These are phyloP conservation scores for Aldabrachelys gigantea DNA, from an alignment of 2,113 vertebrate species.

Conservation along the genomic window DNA sequence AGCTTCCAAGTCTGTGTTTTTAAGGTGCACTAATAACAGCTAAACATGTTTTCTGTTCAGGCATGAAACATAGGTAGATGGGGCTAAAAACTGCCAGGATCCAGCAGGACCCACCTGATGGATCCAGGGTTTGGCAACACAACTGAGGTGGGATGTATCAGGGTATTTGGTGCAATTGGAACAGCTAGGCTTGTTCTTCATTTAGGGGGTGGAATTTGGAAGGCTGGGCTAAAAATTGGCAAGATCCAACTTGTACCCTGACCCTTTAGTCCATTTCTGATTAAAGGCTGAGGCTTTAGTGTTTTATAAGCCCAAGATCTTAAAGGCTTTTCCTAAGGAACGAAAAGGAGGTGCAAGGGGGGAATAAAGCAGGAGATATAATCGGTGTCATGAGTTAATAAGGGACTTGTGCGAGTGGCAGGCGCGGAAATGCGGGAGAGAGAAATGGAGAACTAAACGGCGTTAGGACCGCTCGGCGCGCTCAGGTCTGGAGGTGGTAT, in stretches of 20 bases:
- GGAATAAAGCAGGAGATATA: background rate
- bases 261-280: background rate
- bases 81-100: background rate
- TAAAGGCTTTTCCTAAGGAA: too few relatives aligned
- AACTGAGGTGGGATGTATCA: background rate
- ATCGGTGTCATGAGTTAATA: background rate
- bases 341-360: too few relatives aligned
- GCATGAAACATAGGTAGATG: background rate
- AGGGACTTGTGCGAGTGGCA: background rate
- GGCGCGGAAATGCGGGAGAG: background rate
- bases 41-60: background rate
- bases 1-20: background rate
- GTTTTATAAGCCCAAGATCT: background rate
- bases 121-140: background rate
- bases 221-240: background rate
- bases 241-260: background rate
- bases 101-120: background rate
- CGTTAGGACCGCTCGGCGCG: constrained; percentile 92
- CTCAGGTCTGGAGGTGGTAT: constrained; percentile 76
- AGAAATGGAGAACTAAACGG: constrained; percentile 56
- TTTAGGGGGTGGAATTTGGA: background rate
- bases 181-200: background rate
- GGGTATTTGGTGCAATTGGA: background rate
- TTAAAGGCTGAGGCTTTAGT: background rate
- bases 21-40: background rate